Evolutionary conservation across 2,797 vertebrate genomes (phyloP).

Genomic region (Chaunax sp.): DNA sequence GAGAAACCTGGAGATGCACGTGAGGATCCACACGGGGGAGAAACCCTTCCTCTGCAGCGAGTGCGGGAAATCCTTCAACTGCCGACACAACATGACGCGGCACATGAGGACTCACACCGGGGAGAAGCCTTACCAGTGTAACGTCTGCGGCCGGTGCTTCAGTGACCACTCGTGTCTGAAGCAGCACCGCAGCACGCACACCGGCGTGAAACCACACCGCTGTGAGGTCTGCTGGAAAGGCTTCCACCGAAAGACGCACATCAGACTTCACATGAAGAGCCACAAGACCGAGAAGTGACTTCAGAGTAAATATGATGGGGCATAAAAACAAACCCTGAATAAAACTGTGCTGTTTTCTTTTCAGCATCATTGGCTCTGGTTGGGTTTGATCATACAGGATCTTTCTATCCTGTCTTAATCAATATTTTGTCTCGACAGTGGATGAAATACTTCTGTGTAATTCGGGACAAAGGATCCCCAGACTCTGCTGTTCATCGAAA

Average conservation of each 20-base stretch:
- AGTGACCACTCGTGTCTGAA: constrained; percentile 59
- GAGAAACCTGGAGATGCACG: constrained; percentile 70
- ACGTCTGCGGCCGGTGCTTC: constrained; percentile 65
- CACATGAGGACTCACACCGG: constrained; percentile 70
- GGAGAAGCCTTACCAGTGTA: constrained; percentile 71
- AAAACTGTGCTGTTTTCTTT: not conserved
- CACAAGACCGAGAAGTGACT: constrained; percentile 29
- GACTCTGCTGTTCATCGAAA: too few species aligned
- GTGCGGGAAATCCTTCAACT: constrained; percentile 74
- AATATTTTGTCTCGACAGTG: too few species aligned
- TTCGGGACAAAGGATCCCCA: too few species aligned
- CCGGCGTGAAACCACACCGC: constrained; percentile 54
- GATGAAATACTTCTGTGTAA: too few species aligned
- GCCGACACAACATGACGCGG: constrained; percentile 71
- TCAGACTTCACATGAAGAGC: constrained; percentile 67
- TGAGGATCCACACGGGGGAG: constrained; percentile 74
- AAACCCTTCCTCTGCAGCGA: constrained; percentile 64
- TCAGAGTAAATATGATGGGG: accelerated
- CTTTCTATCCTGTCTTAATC: too few species aligned
- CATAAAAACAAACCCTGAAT: not conserved
- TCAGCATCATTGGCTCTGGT: not conserved
- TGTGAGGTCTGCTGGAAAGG: constrained; percentile 61
- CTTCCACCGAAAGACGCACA: constrained; percentile 57
- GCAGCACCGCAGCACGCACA: constrained; percentile 63
- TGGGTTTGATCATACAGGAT: too few species aligned